Conservation (phyloP, 2,113 vertebrate genomes). For the Pluvianellus socialis region DNA sequence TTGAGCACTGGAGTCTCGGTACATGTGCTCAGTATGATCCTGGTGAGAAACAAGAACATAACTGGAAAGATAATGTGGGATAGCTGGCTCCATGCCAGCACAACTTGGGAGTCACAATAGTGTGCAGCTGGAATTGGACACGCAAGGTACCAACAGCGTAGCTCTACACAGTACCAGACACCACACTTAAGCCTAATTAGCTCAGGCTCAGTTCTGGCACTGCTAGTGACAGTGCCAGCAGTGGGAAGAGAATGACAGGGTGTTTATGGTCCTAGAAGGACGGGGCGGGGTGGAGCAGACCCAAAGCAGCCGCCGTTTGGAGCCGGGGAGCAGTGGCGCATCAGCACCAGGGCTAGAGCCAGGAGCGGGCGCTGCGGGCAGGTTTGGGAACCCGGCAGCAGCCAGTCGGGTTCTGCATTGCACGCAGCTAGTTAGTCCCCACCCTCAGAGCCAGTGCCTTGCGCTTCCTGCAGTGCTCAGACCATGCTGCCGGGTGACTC, state of each 20-base stretch:
- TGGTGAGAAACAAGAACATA: not conserved
- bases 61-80: not conserved
- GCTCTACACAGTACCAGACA: not conserved
- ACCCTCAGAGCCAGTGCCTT: not conserved
- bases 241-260: not conserved
- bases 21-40: not conserved
- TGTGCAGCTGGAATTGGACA: not conserved
- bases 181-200: not conserved
- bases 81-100: not conserved
- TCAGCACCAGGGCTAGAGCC: constrained; percentile 55
- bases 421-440: not conserved
- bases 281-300: not conserved
- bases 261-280: constrained; percentile 13
- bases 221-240: not conserved
- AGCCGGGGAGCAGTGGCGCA: not conserved
- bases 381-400: not conserved
- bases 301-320: not conserved
- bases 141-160: not conserved
- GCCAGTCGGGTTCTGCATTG: not conserved
- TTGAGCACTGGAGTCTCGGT: not conserved
- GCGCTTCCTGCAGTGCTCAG: not conserved
- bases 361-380: not conserved
- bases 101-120: not conserved
- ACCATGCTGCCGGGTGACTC: not conserved
- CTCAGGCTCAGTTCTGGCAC: not conserved